These are phyloP conservation scores for Pararge aegeria DNA, from an alignment of 1,140 invertebrate species.

Conservation along the genomic window DNA sequence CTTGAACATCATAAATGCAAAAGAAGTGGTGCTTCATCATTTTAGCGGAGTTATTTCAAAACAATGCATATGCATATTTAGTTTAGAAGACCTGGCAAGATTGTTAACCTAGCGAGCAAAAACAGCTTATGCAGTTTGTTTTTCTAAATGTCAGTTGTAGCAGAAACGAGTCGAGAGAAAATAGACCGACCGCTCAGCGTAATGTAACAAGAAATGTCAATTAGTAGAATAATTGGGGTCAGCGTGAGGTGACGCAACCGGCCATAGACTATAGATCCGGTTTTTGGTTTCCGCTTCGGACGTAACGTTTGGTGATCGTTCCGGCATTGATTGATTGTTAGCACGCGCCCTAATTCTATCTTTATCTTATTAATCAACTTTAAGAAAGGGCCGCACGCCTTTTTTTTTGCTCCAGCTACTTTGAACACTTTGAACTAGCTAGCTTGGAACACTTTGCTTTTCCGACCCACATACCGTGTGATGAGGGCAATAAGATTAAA, in stretches of 20 bases:
- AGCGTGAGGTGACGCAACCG: slow-evolving; percentile 8
- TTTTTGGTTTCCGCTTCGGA: slow-evolving; percentile 12
- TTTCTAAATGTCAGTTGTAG: slow-evolving; percentile 14
- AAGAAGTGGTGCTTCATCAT: too few relatives aligned
- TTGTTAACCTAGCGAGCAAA: too few relatives aligned
- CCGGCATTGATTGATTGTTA: slow-evolving; percentile 13
- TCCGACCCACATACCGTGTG: too few relatives aligned
- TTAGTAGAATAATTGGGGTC: slow-evolving; percentile 23
- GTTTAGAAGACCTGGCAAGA: too few relatives aligned
- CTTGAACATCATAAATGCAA: too few relatives aligned
- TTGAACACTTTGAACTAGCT: too few relatives aligned
- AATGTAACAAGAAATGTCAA: slow-evolving; percentile 23
- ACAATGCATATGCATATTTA: too few relatives aligned
- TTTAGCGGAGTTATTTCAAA: too few relatives aligned
- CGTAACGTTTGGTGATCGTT: neutral
- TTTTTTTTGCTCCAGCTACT: neutral
- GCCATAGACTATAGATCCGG: slow-evolving; percentile 15
- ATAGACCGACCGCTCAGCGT: slow-evolving; percentile 2
- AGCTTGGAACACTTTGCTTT: too few relatives aligned
- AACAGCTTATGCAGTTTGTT: slow-evolving; percentile 1
- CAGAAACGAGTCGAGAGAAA: slow-evolving; percentile 13
- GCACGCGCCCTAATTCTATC: slow-evolving; percentile 6
- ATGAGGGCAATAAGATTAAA: neutral
- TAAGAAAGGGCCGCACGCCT: neutral
- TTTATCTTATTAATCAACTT: neutral